phyloP scores from a whole-genome alignment of 2,797 vertebrate species.

The Choloepus didactylus region DNA sequence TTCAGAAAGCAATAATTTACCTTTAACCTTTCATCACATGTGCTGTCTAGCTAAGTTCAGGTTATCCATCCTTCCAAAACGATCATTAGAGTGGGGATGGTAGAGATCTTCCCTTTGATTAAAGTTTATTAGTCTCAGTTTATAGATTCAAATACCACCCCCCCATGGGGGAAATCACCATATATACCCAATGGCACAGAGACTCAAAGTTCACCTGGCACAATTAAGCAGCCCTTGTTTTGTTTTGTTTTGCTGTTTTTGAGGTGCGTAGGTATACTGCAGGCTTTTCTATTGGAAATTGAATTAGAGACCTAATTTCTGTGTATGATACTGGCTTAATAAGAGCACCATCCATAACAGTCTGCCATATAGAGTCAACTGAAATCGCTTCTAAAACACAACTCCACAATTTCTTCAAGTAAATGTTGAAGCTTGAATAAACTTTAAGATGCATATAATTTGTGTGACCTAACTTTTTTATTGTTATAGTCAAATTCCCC shows the following conservation, averaged over 20 bases:
- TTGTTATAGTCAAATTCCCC: conserved; percentile 21
- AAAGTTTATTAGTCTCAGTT: neutral
- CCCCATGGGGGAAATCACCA: neutral
- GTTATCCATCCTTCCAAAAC: conserved; percentile 5
- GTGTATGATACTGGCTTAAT: neutral
- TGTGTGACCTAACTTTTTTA: conserved; percentile 36
- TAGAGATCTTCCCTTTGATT: neutral
- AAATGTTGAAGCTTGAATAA: conserved; percentile 47
- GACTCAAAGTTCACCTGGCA: neutral
- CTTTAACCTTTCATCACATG: conserved; percentile 34
- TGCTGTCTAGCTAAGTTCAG: conserved; percentile 60
- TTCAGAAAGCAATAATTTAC: conserved; percentile 61
- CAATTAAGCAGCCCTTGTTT: neutral
- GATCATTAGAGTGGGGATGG: neutral
- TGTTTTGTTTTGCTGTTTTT: conserved; percentile 25
- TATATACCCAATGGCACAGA: too few relatives aligned
- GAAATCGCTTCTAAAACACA: conserved; percentile 57
- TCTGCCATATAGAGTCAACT: neutral
- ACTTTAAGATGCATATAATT: neutral
- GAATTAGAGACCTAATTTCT: conserved; percentile 59
- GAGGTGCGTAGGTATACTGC: neutral
- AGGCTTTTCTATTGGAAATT: conserved; percentile 34
- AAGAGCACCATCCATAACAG: neutral
- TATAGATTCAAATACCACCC: neutral
- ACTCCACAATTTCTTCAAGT: conserved; percentile 9